These are phyloP conservation scores for Hycleus cichorii DNA, from an alignment of 1,140 invertebrate genomes.

Conservation along the genomic window DNA sequence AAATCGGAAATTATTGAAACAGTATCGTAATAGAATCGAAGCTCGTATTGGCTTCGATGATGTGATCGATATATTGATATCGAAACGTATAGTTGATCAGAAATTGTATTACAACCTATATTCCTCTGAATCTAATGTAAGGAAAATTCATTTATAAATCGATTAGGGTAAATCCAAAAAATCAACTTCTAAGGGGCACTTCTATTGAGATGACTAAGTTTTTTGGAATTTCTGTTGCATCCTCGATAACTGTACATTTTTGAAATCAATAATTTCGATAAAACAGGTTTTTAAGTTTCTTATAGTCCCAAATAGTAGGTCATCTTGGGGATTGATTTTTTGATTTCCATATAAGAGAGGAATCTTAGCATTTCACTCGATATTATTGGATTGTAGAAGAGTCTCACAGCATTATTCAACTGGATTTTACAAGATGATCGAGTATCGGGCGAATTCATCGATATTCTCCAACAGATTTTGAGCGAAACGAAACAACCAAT, in stretches of 20 bases:
- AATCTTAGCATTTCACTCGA: no score
- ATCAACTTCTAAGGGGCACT: no score
- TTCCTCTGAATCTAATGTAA: neutral
- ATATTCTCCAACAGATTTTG: neutral
- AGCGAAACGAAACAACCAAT: neutral
- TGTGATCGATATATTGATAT: constrained; percentile 1
- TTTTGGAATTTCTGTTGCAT: no score
- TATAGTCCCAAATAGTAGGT: no score
- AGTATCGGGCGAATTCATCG: neutral
- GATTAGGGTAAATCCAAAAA: no score
- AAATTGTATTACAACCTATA: neutral
- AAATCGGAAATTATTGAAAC: neutral
- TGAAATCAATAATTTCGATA: no score
- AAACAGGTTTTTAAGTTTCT: no score
- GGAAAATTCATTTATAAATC: no score
- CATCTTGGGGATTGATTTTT: no score
- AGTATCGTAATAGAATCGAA: constrained; percentile 5
- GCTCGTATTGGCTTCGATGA: neutral
- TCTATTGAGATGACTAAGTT: no score
- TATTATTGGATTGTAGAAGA: neutral
- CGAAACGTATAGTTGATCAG: neutral
- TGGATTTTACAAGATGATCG: constrained; percentile 2
- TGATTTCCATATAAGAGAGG: no score
- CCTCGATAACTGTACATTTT: no score
- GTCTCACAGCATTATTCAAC: neutral